Conservation (phyloP, 2,888 invertebrate genomes). For the Mythimna ferrago region DNA sequence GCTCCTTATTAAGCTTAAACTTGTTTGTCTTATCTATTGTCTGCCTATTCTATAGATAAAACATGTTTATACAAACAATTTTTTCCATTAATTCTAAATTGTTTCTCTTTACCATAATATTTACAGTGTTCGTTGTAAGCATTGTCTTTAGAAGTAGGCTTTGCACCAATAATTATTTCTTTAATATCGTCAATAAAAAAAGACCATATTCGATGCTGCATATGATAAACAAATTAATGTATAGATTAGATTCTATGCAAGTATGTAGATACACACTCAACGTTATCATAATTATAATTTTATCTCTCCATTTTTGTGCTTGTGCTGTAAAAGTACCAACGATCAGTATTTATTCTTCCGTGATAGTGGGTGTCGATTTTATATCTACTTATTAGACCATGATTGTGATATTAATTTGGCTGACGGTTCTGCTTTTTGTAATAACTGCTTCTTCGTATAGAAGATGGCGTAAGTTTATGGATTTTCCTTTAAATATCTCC, state of each 20-base stretch:
- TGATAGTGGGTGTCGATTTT: constrained; percentile 22
- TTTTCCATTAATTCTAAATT: not conserved
- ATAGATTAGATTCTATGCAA: constrained; percentile 36
- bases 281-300: constrained; percentile 49
- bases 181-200: constrained; percentile 5
- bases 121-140: not conserved
- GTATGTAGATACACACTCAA: not conserved
- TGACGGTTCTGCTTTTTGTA: constrained; percentile 20
- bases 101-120: not conserved
- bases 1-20: not conserved
- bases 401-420: constrained; percentile 39
- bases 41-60: not conserved
- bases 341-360: constrained; percentile 32
- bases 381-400: constrained; percentile 4
- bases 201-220: not conserved
- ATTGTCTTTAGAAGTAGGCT: not conserved
- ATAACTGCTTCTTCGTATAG: constrained; percentile 23
- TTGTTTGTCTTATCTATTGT: not conserved
- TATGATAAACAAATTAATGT: constrained; percentile 38
- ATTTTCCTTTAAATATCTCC: not conserved
- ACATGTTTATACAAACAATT: too few species aligned
- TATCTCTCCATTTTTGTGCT: constrained; percentile 35
- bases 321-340: constrained; percentile 15
- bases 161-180: not conserved
- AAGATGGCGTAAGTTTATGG: constrained; percentile 45